Evolutionary conservation across 2,113 vertebrate genomes (phyloP).

Genomic region (Urocolius indicus): DNA sequence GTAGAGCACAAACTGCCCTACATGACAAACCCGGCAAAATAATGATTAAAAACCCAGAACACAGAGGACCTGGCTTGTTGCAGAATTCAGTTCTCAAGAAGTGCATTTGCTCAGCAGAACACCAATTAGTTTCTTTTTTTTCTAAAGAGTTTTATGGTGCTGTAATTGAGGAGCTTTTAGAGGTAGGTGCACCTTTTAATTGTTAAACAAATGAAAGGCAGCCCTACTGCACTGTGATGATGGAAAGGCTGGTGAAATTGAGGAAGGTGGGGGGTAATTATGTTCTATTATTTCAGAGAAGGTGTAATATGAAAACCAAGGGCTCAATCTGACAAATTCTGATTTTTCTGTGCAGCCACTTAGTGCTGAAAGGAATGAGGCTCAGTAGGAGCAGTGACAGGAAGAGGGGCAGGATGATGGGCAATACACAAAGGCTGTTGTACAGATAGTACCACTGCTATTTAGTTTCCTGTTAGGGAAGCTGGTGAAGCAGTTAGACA

Average conservation of each 20-base stretch:
- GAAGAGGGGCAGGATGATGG: no score
- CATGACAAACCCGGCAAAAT: not conserved
- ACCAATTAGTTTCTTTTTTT: not conserved
- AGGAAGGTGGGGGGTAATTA: not conserved
- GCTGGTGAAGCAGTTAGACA: not conserved
- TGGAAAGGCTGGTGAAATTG: not conserved
- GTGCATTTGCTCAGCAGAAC: not conserved
- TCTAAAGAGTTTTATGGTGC: not conserved
- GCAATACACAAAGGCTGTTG: not conserved
- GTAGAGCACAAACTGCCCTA: not conserved
- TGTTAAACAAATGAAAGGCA: not conserved
- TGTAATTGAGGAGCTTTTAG: not conserved
- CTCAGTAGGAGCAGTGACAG: not conserved
- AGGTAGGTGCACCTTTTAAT: not conserved
- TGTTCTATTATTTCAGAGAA: not conserved
- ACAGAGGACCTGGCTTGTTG: not conserved
- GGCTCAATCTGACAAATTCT: not conserved
- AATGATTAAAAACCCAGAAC: not conserved
- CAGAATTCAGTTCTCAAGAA: not conserved
- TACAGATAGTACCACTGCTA: accelerated
- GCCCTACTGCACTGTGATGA: not conserved
- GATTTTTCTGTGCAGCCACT: not conserved
- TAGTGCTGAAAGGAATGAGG: not conserved
- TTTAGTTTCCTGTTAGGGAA: not conserved
- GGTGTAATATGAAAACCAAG: not conserved